Percentiles rank a stretch among this genome's conserved stretches.
phyloP scores from a whole-genome alignment of 1,140 invertebrate species.

The Euglossa dilemma region DNA sequence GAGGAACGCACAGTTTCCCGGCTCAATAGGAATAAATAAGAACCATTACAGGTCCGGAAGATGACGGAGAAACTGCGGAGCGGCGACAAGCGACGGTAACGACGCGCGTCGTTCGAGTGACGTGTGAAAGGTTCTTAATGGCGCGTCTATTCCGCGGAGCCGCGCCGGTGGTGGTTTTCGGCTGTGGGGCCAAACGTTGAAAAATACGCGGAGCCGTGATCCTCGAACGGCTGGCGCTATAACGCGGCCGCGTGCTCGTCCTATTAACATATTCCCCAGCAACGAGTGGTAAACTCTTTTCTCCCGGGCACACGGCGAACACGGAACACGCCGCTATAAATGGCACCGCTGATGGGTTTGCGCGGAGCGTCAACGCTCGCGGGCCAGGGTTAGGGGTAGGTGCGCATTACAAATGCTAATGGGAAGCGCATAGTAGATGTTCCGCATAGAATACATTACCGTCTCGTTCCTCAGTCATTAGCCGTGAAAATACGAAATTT shows the following conservation, averaged over 20 bases:
- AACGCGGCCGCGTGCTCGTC: slow-evolving; percentile 33
- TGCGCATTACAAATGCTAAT: slow-evolving; percentile 82
- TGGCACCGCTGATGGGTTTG: slow-evolving; percentile 76
- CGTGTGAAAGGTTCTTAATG: slow-evolving; percentile 63
- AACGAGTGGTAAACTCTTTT: slow-evolving; percentile 67
- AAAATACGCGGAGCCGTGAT: slow-evolving; percentile 52
- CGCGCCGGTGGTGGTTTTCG: slow-evolving; percentile 44
- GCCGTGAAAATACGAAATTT: slow-evolving; percentile 79
- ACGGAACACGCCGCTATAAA: slow-evolving; percentile 72
- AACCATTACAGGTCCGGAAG: slow-evolving; percentile 50
- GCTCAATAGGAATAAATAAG: slow-evolving; percentile 57
- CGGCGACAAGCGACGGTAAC: slow-evolving; percentile 61
- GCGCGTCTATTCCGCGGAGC: slow-evolving; percentile 55
- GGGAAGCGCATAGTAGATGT: slow-evolving; percentile 78
- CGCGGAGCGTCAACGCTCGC: slow-evolving; percentile 66
- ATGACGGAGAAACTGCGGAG: slow-evolving; percentile 7
- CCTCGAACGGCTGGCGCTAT: slow-evolving; percentile 36
- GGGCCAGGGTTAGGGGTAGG: slow-evolving; percentile 67
- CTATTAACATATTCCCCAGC: slow-evolving; percentile 66
- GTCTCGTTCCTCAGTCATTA: slow-evolving; percentile 81
- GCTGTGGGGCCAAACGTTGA: slow-evolving; percentile 14
- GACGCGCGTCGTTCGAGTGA: slow-evolving; percentile 52
- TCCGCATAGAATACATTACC: slow-evolving; percentile 80
- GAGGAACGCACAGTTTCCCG: neutral
- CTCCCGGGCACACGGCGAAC: slow-evolving; percentile 20